Evolutionary conservation across 2,113 vertebrate species (phyloP).

Genomic region (Eurypyga helias): DNA sequence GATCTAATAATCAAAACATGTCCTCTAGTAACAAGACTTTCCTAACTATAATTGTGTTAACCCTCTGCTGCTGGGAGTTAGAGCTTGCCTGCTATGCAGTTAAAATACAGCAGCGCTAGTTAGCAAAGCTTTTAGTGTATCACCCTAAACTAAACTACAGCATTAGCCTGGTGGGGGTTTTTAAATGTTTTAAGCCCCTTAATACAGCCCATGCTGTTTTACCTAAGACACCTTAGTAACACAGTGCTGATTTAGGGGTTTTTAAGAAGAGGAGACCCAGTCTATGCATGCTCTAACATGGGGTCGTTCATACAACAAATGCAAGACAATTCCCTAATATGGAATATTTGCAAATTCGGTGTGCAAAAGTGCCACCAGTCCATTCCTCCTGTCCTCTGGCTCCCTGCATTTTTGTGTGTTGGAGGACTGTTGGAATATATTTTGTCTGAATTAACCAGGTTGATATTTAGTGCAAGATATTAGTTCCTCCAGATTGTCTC

Average conservation of each 20-base stretch:
- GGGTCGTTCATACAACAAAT: background rate
- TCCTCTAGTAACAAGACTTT: constrained; percentile 74
- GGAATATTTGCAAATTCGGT: background rate
- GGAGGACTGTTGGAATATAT: background rate
- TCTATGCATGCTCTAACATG: background rate
- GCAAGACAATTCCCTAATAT: background rate
- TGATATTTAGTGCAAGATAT: constrained; percentile 56
- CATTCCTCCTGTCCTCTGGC: background rate
- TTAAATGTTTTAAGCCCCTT: background rate
- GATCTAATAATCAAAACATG: constrained; percentile 80
- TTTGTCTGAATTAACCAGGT: constrained; percentile 57
- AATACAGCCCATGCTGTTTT: background rate
- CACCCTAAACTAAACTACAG: background rate
- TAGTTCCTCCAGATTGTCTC: constrained; percentile 70
- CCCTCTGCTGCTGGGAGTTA: constrained; percentile 51
- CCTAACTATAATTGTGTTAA: constrained; percentile 72
- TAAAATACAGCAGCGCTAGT: background rate
- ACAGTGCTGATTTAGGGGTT: background rate
- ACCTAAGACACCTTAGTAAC: background rate
- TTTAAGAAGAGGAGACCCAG: background rate
- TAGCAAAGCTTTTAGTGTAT: background rate
- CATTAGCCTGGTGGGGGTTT: background rate
- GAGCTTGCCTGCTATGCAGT: background rate
- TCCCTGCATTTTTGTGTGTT: background rate
- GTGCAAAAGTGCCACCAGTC: background rate